Percentiles rank a stretch among this genome's conserved stretches.
These are phyloP conservation scores for Valencia hispanica DNA, from an alignment of 2,797 vertebrate genomes.

Conservation along the genomic window DNA sequence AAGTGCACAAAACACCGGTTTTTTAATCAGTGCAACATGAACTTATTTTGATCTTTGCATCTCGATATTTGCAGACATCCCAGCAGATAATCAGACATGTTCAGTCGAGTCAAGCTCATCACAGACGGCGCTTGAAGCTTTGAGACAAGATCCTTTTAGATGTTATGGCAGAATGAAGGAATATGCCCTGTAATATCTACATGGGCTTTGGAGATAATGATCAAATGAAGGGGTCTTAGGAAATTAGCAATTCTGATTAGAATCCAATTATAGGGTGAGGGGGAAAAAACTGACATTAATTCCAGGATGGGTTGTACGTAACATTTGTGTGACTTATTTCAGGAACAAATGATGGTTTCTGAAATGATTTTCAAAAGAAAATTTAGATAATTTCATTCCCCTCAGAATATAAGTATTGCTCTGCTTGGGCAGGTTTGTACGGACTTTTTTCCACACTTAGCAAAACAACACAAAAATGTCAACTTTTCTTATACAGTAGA, in stretches of 20 bases:
- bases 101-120: constrained; percentile 65
- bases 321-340: constrained; percentile 30
- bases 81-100: constrained; percentile 63
- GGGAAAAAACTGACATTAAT: constrained; percentile 53
- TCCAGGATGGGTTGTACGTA: constrained; percentile 36
- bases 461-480: not conserved
- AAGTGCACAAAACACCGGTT: not conserved
- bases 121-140: constrained; percentile 76
- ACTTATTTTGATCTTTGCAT: constrained; percentile 49
- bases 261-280: constrained; percentile 75
- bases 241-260: constrained; percentile 80
- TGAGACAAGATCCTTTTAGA: constrained; percentile 83
- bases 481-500: not conserved
- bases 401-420: not conserved
- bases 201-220: constrained; percentile 80
- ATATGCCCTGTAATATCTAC: constrained; percentile 77
- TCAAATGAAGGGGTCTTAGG: constrained; percentile 80
- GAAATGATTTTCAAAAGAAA: not conserved
- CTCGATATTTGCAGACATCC: constrained; percentile 65
- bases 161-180: constrained; percentile 73
- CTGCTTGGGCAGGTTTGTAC: not conserved
- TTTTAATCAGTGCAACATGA: constrained; percentile 11
- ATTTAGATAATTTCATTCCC: not conserved
- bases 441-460: not conserved
- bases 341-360: constrained; percentile 8